Percentiles rank a stretch among this genome's conserved stretches.
These are phyloP conservation scores for Salpingus planirostris DNA, from an alignment of 2,888 invertebrate species.

Conservation along the genomic window DNA sequence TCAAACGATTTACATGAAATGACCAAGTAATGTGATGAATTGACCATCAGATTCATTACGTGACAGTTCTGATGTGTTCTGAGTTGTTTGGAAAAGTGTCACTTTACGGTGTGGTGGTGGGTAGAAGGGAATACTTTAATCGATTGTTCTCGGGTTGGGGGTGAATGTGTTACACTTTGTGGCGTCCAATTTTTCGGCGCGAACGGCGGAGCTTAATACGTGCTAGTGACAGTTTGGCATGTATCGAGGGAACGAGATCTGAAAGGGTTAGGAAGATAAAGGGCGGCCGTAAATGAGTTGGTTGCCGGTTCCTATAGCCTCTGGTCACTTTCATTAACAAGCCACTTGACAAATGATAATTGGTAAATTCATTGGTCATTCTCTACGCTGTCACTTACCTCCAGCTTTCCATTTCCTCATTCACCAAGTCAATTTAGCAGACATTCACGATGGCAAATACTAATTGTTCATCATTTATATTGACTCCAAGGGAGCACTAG, in stretches of 20 bases:
- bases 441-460: slow-evolving; percentile 28
- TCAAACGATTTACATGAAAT: too few species aligned
- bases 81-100: too few species aligned
- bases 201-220: slow-evolving; percentile 16
- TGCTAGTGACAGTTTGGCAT: slow-evolving; percentile 36
- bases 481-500: too few species aligned
- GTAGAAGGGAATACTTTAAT: too few species aligned
- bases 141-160: too few species aligned
- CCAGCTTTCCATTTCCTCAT: slow-evolving; percentile 31
- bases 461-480: slow-evolving; percentile 34
- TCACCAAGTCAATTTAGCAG: slow-evolving; percentile 35
- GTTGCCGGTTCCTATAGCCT: slow-evolving; percentile 37
- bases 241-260: slow-evolving; percentile 29
- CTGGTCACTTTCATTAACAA: slow-evolving; percentile 44
- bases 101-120: too few species aligned
- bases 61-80: too few species aligned
- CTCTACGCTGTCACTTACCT: slow-evolving; percentile 41
- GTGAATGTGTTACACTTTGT: too few species aligned
- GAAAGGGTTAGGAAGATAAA: slow-evolving; percentile 43
- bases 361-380: slow-evolving; percentile 43
- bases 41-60: too few species aligned
- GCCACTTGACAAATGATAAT: slow-evolving; percentile 45
- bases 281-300: slow-evolving; percentile 39
- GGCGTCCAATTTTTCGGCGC: too few species aligned
- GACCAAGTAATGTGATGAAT: too few species aligned